These are phyloP conservation scores for Agraylea sexmaculata DNA, from an alignment of 1,140 invertebrate species.

Conservation along the genomic window DNA sequence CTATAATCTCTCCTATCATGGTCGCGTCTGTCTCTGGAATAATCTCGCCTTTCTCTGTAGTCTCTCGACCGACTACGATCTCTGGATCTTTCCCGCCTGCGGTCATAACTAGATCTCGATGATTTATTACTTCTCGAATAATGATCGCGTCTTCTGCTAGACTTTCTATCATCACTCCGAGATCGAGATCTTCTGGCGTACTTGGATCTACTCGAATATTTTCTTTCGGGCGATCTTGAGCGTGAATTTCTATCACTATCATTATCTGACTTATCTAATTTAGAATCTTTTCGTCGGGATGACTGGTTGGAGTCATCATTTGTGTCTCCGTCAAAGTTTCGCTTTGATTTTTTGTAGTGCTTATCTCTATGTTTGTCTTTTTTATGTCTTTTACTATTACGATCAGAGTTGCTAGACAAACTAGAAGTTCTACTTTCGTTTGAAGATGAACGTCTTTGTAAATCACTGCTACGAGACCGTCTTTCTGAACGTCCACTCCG, in stretches of 20 bases:
- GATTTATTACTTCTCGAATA: slow-evolving; percentile 8
- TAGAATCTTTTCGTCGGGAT: too few species aligned
- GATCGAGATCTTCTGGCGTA: slow-evolving; percentile 17
- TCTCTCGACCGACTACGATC: slow-evolving; percentile 6
- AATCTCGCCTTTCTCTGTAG: slow-evolving; percentile 4
- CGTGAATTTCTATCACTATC: slow-evolving; percentile 13
- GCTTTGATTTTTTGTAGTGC: neutral
- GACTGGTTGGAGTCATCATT: slow-evolving; percentile 13
- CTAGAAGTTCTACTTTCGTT: too few species aligned
- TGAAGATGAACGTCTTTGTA: too few species aligned
- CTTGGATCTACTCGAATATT: slow-evolving; percentile 11
- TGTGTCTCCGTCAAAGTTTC: slow-evolving; percentile 11
- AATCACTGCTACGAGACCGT: too few species aligned
- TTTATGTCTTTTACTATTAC: neutral
- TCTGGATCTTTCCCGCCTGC: slow-evolving; percentile 10
- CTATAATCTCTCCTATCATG: slow-evolving; percentile 5
- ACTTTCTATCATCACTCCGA: slow-evolving; percentile 15
- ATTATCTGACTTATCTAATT: slow-evolving; percentile 11
- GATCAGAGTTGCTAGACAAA: neutral
- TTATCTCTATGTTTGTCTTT: neutral
- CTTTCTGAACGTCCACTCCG: too few species aligned
- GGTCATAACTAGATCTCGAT: slow-evolving; percentile 3
- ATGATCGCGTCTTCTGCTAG: slow-evolving; percentile 10
- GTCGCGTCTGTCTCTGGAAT: slow-evolving; percentile 15
- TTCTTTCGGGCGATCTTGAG: slow-evolving; percentile 14